Evolutionary conservation across 2,113 vertebrate genomes (phyloP).

Genomic region (Rhegmatorhina hoffmannsi): DNA sequence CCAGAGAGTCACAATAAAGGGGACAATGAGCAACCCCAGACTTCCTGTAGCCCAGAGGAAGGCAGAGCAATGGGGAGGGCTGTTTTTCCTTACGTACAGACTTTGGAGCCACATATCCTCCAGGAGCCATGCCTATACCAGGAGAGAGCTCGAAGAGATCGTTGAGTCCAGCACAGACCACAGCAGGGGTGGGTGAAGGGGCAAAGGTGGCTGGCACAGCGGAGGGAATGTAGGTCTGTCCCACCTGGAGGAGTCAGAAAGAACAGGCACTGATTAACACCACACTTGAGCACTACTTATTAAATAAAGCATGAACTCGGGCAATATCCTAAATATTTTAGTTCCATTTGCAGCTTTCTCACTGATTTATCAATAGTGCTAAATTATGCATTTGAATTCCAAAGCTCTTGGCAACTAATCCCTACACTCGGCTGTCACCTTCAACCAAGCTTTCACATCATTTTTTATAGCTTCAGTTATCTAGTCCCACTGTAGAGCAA

Average conservation of each 20-base stretch:
- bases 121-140: conserved; percentile 92
- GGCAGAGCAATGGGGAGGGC: background rate
- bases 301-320: background rate
- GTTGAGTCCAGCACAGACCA: conserved; percentile 91
- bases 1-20: background rate
- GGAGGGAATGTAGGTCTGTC: conserved; percentile 96
- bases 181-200: conserved; percentile 93
- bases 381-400: conserved; percentile 54
- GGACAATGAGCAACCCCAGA: background rate
- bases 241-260: conserved; percentile 81
- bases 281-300: background rate
- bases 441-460: conserved; percentile 3
- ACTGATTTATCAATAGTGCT: conserved; percentile 38
- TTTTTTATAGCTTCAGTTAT: conserved; percentile 42
- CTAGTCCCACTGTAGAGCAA: background rate
- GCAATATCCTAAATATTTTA: conserved; percentile 57
- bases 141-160: conserved; percentile 96
- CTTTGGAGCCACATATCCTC: conserved; percentile 88
- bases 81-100: conserved; percentile 80
- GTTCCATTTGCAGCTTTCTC: background rate
- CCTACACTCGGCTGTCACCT: conserved; percentile 25
- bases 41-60: background rate
- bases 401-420: conserved; percentile 36
- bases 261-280: background rate
- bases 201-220: conserved; percentile 95